Evolutionary conservation across 2,797 vertebrate species (phyloP).

Genomic region (Trachurus trachurus): DNA sequence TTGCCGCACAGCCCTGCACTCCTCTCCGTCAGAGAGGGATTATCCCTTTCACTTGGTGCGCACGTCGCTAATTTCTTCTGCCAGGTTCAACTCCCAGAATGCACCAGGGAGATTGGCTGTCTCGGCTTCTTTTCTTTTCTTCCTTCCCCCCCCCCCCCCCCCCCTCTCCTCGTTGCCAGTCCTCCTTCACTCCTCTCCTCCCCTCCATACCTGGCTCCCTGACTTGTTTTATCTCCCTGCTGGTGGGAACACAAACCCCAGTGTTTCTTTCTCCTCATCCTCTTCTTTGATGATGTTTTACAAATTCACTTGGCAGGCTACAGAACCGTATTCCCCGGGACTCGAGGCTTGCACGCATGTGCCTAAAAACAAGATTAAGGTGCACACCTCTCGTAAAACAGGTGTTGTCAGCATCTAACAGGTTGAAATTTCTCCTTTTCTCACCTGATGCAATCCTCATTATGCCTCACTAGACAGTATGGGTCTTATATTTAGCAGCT

Average conservation of each 20-base stretch:
- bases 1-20: conserved; percentile 47
- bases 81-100: conserved; percentile 84
- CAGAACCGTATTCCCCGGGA: conserved; percentile 41
- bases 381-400: conserved; percentile 57
- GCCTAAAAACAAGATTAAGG: conserved; percentile 72
- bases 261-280: conserved; percentile 66
- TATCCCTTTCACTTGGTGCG: conserved; percentile 78
- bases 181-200: conserved; percentile 42
- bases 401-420: conserved; percentile 65
- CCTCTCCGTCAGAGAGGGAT: conserved; percentile 73
- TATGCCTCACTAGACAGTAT: conserved; percentile 10
- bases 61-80: conserved; percentile 78
- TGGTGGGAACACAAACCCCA: conserved; percentile 74
- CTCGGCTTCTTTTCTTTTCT: conserved; percentile 56
- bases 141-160: conserved; percentile 37
- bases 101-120: conserved; percentile 78
- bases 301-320: conserved; percentile 59
- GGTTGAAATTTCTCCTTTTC: conserved; percentile 44
- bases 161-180: conserved; percentile 37
- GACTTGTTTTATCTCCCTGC: conserved; percentile 70
- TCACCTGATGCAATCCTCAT: conserved; percentile 47
- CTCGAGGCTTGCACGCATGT: conserved; percentile 34
- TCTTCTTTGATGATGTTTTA: conserved; percentile 75
- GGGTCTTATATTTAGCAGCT: conserved; percentile 7
- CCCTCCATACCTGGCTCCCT: conserved; percentile 60